Evolutionary conservation across 2,888 invertebrate genomes (phyloP), one percentile per base, ranked within the genome.

Genomic region (Pristionchus maxplancki): DNA sequence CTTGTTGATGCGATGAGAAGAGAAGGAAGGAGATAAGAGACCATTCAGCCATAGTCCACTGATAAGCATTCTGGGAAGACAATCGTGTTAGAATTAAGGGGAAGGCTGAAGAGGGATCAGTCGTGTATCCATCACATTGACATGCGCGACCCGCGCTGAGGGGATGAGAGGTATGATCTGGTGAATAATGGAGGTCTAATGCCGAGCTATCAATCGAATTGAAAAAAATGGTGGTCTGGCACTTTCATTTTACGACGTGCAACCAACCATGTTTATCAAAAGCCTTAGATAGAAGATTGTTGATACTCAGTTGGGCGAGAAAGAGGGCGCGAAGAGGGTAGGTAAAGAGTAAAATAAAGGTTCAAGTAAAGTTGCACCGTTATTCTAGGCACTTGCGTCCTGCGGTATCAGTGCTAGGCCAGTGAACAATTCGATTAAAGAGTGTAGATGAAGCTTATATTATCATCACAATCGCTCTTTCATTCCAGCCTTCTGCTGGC

Each of bases 401-500:
- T n/a, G n/a, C n/a, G n/a, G n/a, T n/a, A n/a, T n/a, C n/a, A n/a
- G n/a, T n/a, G n/a, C n/a, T n/a, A n/a, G n/a, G n/a, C n/a, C n/a
- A n/a, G n/a, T n/a, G n/a, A n/a, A n/a, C n/a, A n/a, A n/a, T n/a
- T n/a, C n/a, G n/a, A n/a, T n/a, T n/a, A n/a, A n/a, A n/a, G n/a
- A n/a, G n/a, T n/a, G n/a, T n/a, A n/a, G n/a, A n/a, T n/a, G n/a
- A n/a, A n/a, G n/a, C n/a, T n/a, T n/a, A n/a, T n/a, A n/a, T n/a
- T n/a, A n/a, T n/a, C n/a, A n/a, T n/a, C n/a, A n/a, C n/a, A n/a
- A n/a, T n/a, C n/a, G n/a, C n/a, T n/a, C n/a, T n/a, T 53, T 17
- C 15, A 34, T 82, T 90, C 44, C 87, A 91, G 91, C 90, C 40
- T 92, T 92, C 81, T 89, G 92, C 82, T 90, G 89, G 89, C 90